Evolutionary conservation across 2,113 vertebrate genomes (phyloP).

Genomic region (Megaceryle torquata): DNA sequence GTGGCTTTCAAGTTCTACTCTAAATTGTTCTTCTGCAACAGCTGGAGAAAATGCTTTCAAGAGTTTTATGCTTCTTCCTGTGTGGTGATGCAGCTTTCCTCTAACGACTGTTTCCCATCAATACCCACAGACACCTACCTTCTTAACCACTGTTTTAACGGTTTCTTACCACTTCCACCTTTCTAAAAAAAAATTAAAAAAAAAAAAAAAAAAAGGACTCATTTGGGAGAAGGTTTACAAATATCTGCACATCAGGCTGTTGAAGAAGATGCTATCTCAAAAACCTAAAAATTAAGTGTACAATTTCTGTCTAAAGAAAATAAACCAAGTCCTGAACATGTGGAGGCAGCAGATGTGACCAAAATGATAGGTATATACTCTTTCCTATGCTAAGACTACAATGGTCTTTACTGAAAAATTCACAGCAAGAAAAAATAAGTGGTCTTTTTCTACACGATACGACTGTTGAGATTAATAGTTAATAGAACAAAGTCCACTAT

Average conservation of each 20-base stretch:
- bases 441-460: not conserved
- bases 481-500: not conserved
- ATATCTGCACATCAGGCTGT: slow-evolving; percentile 67
- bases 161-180: slow-evolving; percentile 92
- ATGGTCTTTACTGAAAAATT: not conserved
- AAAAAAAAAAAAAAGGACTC: slow-evolving; percentile 16
- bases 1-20: slow-evolving; percentile 62
- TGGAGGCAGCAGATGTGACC: slow-evolving; percentile 35
- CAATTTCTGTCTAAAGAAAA: slow-evolving; percentile 1
- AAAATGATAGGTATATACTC: not conserved
- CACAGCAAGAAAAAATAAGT: not conserved
- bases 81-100: slow-evolving; percentile 75
- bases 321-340: not conserved
- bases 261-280: slow-evolving; percentile 78
- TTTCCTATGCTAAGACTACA: not conserved
- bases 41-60: slow-evolving; percentile 79
- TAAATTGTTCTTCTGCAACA: slow-evolving; percentile 70
- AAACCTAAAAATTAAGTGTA: slow-evolving; percentile 68
- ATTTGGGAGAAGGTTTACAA: slow-evolving; percentile 46
- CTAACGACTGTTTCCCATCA: slow-evolving; percentile 93
- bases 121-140: slow-evolving; percentile 87
- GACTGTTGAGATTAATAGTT: not conserved
- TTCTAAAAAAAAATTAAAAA: slow-evolving; percentile 19
- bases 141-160: slow-evolving; percentile 89
- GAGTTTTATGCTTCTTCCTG: slow-evolving; percentile 77